Percentiles rank a stretch among this genome's conserved stretches.
These are phyloP conservation scores for Diceros bicornis DNA, from an alignment of 2,797 vertebrate genomes.

Conservation along the genomic window DNA sequence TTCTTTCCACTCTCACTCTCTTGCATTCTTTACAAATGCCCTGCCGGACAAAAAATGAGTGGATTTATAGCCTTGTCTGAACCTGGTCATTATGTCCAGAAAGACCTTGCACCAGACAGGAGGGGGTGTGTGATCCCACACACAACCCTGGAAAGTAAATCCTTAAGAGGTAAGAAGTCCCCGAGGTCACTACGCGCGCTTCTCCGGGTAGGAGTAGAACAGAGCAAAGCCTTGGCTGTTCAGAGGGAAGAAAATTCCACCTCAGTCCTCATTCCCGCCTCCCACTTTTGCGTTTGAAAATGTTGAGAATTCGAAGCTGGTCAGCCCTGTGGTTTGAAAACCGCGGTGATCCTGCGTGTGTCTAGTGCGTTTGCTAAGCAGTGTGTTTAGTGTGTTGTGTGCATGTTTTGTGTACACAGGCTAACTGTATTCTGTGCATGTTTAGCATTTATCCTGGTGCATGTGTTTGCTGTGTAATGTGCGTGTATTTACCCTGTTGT, in stretches of 20 bases:
- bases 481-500: background rate
- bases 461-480: background rate
- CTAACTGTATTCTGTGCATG: background rate
- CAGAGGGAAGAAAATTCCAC: background rate
- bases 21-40: constrained; percentile 91
- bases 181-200: background rate
- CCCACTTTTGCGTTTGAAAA: constrained; percentile 68
- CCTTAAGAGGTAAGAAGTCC: constrained; percentile 43
- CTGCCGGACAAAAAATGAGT: constrained; percentile 86
- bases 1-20: constrained; percentile 92
- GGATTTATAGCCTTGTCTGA: constrained; percentile 88
- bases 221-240: constrained; percentile 38
- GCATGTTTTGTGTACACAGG: background rate
- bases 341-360: background rate
- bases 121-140: background rate
- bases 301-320: constrained; percentile 61
- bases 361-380: background rate
- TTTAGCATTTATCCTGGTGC: constrained; percentile 23
- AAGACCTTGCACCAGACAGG: constrained; percentile 80
- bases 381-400: background rate
- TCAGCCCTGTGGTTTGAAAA: constrained; percentile 47
- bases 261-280: background rate
- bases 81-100: constrained; percentile 87
- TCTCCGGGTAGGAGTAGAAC: background rate
- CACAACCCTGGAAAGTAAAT: constrained; percentile 61